phyloP scores from a whole-genome alignment of 2,797 vertebrate species.

The Poeciliopsis gracilis region DNA sequence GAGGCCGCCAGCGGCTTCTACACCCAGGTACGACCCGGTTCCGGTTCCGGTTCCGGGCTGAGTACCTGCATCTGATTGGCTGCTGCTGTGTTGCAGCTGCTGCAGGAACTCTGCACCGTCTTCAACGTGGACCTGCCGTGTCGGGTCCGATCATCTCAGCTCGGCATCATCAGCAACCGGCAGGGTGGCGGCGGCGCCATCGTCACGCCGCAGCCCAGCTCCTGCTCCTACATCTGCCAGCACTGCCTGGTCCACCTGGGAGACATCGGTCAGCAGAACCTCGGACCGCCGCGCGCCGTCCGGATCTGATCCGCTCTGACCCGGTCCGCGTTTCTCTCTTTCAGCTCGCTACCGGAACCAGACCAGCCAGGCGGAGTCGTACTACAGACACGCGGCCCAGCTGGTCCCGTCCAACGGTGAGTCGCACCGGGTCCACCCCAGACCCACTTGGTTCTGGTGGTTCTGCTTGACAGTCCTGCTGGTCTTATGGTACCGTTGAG shows the following conservation, averaged over 20 bases:
- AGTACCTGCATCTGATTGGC: neutral
- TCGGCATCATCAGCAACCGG: slow-evolving; percentile 98
- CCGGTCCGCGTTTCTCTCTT: neutral
- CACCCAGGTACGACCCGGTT: slow-evolving; percentile 87
- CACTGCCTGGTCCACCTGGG: slow-evolving; percentile 99
- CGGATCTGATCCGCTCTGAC: neutral
- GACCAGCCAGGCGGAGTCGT: slow-evolving; percentile 99
- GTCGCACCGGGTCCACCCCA: neutral
- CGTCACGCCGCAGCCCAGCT: slow-evolving; percentile 97
- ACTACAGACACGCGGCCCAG: slow-evolving; percentile 98
- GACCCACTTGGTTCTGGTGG: too few relatives aligned
- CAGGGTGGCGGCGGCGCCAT: slow-evolving; percentile 89
- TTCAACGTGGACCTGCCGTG: slow-evolving; percentile 98
- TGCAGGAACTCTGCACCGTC: slow-evolving; percentile 98
- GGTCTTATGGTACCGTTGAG: too few relatives aligned
- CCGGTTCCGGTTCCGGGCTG: too few relatives aligned
- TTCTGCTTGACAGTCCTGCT: neutral
- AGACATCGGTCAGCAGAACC: slow-evolving; percentile 89
- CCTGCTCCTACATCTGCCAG: slow-evolving; percentile 99
- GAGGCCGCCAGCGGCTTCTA: slow-evolving; percentile 99
- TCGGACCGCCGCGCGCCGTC: neutral
- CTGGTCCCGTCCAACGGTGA: slow-evolving; percentile 98
- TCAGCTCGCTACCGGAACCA: slow-evolving; percentile 98
- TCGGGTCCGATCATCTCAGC: slow-evolving; percentile 95
- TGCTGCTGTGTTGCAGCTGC: slow-evolving; percentile 76